Evolutionary conservation across 2,888 invertebrate genomes (phyloP).

Genomic region (Tipula confusa): DNA sequence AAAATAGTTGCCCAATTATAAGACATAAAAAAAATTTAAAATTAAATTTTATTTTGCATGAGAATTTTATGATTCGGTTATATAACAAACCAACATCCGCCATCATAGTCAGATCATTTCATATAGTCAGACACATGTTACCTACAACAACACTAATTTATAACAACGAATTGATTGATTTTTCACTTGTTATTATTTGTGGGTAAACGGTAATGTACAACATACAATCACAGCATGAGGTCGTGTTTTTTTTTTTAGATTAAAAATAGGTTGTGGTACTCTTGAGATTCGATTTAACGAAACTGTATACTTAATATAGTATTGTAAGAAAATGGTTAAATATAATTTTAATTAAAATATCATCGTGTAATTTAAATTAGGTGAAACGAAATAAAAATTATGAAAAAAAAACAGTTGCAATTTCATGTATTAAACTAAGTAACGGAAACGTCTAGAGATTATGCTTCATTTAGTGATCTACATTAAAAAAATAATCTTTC

Average conservation of each 20-base stretch:
- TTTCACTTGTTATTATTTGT: neutral
- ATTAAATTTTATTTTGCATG: neutral
- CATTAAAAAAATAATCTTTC: neutral
- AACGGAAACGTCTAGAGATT: neutral
- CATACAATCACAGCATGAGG: neutral
- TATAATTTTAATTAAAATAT: neutral
- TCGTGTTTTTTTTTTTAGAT: neutral
- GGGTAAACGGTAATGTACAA: neutral
- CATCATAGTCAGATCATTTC: neutral
- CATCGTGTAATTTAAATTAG: neutral
- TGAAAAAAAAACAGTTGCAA: neutral
- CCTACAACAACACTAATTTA: neutral
- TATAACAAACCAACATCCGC: neutral
- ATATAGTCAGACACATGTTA: slow-evolving; percentile 13
- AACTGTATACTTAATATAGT: neutral
- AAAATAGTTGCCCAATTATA: slow-evolving; percentile 4
- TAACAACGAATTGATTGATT: neutral
- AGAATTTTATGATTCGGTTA: neutral
- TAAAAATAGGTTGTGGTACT: neutral
- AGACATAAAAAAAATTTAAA: neutral
- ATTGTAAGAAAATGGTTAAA: neutral
- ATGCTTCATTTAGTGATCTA: neutral
- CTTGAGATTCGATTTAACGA: neutral
- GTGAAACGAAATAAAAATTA: neutral
- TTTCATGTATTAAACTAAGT: neutral